Evolutionary conservation across 2,888 invertebrate genomes (phyloP).

Genomic region (Idaea biselata): DNA sequence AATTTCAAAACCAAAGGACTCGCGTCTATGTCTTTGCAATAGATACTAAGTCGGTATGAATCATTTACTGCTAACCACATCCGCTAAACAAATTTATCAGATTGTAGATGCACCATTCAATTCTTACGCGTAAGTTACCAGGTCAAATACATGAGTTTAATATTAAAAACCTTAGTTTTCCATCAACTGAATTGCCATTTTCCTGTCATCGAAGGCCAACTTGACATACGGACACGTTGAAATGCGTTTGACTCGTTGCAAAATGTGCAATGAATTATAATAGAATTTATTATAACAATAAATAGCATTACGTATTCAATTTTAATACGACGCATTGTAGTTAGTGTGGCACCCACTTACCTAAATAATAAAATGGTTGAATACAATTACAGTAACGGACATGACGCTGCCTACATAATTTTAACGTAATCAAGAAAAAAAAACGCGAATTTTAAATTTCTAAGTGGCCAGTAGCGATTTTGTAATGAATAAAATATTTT

Average conservation of each 20-base stretch:
- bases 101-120: constrained; percentile 2
- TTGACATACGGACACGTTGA: constrained; percentile 53
- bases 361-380: constrained; percentile 38
- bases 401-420: constrained; percentile 3
- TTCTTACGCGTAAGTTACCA: constrained; percentile 21
- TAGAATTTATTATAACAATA: constrained; percentile 44
- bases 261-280: constrained; percentile 53
- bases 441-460: background rate
- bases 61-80: too few species aligned
- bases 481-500: background rate
- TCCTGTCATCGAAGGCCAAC: constrained; percentile 63
- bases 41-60: background rate
- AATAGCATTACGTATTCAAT: constrained; percentile 35
- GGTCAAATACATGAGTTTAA: constrained; percentile 45
- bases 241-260: constrained; percentile 50
- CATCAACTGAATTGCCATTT: constrained; percentile 57
- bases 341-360: constrained; percentile 37
- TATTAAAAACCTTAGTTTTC: constrained; percentile 62
- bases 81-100: background rate
- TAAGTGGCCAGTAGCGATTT: background rate
- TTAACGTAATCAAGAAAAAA: background rate
- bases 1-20: background rate
- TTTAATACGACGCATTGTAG: constrained; percentile 27
- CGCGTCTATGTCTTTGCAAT: background rate
- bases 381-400: constrained; percentile 23